These are phyloP conservation scores for Acanthisitta chloris DNA, from an alignment of 2,113 vertebrate genomes.

Conservation along the genomic window DNA sequence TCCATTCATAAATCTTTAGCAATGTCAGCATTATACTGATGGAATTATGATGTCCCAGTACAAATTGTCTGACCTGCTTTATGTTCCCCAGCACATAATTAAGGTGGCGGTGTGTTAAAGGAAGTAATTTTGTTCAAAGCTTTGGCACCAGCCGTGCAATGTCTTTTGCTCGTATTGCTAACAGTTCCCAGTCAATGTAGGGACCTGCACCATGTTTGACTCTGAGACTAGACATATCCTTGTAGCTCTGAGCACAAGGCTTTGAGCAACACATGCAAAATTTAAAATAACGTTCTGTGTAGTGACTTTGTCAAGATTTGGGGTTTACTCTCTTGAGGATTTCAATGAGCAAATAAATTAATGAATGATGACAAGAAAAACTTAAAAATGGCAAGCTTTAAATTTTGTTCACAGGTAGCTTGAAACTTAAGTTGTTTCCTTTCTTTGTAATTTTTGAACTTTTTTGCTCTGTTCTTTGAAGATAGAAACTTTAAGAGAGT, in stretches of 20 bases:
- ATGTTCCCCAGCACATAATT: slow-evolving; percentile 92
- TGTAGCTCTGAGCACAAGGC: neutral
- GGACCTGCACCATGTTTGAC: slow-evolving; percentile 70
- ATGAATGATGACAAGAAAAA: slow-evolving; percentile 41
- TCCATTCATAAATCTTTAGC: slow-evolving; percentile 90
- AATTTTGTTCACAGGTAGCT: neutral
- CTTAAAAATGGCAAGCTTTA: slow-evolving; percentile 9
- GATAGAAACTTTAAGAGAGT: neutral
- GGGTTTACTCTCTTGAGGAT: neutral
- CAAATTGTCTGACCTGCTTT: slow-evolving; percentile 93
- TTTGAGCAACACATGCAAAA: neutral
- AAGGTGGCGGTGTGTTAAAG: slow-evolving; percentile 87
- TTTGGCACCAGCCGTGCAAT: slow-evolving; percentile 82
- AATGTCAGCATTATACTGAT: slow-evolving; percentile 85
- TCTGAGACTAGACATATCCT: slow-evolving; percentile 57
- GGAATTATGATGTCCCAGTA: slow-evolving; percentile 95
- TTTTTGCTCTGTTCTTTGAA: neutral
- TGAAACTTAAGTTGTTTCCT: neutral
- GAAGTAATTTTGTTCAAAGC: slow-evolving; percentile 95
- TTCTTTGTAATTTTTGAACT: neutral
- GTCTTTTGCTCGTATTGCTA: slow-evolving; percentile 81
- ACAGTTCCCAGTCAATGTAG: slow-evolving; percentile 78
- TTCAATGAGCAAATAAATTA: slow-evolving; percentile 32
- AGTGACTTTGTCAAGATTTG: slow-evolving; percentile 9
- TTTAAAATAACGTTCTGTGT: neutral